Conservation (phyloP, 2,888 invertebrate genomes). For the Belgica antarctica region DNA sequence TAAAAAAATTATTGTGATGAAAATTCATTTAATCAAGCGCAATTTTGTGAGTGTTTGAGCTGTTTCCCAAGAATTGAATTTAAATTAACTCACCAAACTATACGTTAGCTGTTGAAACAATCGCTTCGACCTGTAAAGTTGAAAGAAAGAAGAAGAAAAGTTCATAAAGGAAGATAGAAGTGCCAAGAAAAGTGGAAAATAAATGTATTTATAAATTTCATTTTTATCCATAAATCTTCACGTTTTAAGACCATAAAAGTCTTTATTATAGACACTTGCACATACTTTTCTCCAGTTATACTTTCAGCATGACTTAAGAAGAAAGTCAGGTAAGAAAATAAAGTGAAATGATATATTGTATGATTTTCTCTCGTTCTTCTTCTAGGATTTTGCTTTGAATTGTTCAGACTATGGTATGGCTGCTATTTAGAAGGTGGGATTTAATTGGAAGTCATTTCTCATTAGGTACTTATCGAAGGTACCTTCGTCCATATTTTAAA, state of each 20-base stretch:
- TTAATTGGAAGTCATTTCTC: too few species aligned
- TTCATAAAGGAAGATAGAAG: conserved; percentile 20
- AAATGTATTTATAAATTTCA: conserved; percentile 44
- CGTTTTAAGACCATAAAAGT: conserved; percentile 42
- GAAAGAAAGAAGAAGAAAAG: not conserved
- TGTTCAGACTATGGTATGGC: too few species aligned
- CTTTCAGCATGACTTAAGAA: conserved; percentile 28
- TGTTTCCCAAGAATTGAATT: not conserved
- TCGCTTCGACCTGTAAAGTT: not conserved
- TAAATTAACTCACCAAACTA: conserved; percentile 26
- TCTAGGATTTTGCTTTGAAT: too few species aligned
- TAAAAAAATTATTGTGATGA: not conserved
- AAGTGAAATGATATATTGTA: not conserved
- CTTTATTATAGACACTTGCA: conserved; percentile 44
- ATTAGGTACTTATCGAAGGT: too few species aligned
- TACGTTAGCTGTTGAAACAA: not conserved
- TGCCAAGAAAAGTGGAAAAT: conserved; percentile 28
- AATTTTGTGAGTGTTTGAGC: not conserved
- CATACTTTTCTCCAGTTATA: conserved; percentile 30
- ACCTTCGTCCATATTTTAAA: too few species aligned
- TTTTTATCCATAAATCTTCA: conserved; percentile 41
- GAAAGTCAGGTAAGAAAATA: not conserved
- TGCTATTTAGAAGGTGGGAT: too few species aligned
- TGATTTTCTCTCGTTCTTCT: not conserved
- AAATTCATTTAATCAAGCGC: conserved; percentile 18